Percentiles rank a stretch among this genome's conserved stretches.
Conservation (phyloP, 35 echinoderm and acorn worm genomes). For the Lytechinus pictus region DNA sequence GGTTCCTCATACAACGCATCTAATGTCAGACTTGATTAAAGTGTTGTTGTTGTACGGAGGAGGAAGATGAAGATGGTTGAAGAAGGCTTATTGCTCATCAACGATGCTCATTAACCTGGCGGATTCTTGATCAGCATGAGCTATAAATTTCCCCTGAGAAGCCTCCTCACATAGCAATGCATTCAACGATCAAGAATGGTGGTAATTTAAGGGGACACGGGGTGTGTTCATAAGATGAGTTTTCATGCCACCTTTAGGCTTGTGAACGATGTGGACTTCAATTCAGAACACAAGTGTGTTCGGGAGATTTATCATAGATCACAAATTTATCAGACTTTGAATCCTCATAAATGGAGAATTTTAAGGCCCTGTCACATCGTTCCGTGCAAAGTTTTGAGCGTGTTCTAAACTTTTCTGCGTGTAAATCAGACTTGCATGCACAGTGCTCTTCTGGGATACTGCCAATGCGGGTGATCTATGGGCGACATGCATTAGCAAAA, state of each 20-base stretch:
- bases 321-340: neutral
- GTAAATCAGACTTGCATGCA: no score
- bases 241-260: neutral
- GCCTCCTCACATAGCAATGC: neutral
- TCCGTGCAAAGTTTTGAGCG: no score
- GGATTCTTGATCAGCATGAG: neutral
- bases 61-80: neutral
- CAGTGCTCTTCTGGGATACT: no score
- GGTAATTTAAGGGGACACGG: neutral
- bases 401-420: no score
- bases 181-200: neutral
- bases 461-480: no score
- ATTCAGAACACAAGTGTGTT: neutral
- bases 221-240: neutral
- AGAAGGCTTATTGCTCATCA: neutral
- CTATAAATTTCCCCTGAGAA: constrained; percentile 27
- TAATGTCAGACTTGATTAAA: neutral
- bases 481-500: no score
- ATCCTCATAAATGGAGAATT: no score
- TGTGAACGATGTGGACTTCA: neutral
- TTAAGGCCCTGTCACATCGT: no score
- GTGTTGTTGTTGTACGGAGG: neutral
- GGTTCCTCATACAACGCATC: neutral
- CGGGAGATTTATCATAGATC: neutral
- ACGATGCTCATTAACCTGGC: neutral